These are phyloP conservation scores for Perccottus glenii DNA, from an alignment of 2,113 vertebrate genomes.

Conservation along the genomic window DNA sequence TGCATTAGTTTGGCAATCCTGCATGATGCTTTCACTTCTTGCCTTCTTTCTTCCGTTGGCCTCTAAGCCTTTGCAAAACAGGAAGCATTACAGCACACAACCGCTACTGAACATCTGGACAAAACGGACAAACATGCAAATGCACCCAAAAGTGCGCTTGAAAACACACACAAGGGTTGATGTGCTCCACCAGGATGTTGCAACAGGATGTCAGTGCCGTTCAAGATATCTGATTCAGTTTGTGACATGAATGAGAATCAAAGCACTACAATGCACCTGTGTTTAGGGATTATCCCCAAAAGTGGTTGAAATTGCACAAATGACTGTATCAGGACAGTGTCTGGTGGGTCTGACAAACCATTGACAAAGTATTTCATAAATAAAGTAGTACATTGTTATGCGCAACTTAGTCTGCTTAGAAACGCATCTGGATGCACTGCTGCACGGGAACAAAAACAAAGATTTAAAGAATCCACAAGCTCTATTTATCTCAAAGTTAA, in stretches of 20 bases:
- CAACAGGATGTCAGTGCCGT: conserved; percentile 62
- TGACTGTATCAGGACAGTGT: too few relatives aligned
- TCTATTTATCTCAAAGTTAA: conserved; percentile 18
- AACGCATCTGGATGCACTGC: background rate
- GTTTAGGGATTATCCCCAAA: background rate
- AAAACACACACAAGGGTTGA: conserved; percentile 2
- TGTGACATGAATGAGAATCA: conserved; percentile 35
- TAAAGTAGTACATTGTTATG: background rate
- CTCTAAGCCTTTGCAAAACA: conserved; percentile 64
- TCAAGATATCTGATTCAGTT: conserved; percentile 36
- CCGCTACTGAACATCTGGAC: conserved; percentile 72
- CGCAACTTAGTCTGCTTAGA: background rate
- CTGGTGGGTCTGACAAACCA: background rate
- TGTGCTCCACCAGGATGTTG: conserved; percentile 40
- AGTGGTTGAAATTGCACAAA: too few relatives aligned
- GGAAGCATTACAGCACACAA: conserved; percentile 67
- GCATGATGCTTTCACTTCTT: background rate
- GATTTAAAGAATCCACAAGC: background rate
- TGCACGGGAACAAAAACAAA: background rate
- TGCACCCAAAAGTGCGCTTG: conserved; percentile 42
- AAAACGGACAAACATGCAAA: conserved; percentile 42
- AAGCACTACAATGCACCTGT: conserved; percentile 14
- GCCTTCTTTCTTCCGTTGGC: conserved; percentile 1
- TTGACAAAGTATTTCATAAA: background rate
- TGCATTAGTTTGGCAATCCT: background rate